These are phyloP conservation scores for Benitochromis conjunctus DNA, from an alignment of 2,113 vertebrate genomes.

Conservation along the genomic window DNA sequence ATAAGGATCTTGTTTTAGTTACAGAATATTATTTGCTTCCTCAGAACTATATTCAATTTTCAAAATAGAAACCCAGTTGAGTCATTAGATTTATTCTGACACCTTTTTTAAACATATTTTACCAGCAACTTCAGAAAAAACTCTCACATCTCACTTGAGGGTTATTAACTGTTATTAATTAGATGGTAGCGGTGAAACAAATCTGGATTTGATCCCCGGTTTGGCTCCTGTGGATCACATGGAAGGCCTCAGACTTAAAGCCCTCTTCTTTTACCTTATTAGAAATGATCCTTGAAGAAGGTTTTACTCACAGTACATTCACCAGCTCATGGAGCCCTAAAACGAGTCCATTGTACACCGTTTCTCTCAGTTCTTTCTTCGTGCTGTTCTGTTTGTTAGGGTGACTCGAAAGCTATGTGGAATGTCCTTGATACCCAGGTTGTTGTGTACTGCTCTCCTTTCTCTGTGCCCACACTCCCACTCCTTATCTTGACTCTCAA, in stretches of 20 bases:
- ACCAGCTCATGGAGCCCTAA: not conserved
- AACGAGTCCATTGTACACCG: not conserved
- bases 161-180: slow-evolving; percentile 4
- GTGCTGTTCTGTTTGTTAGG: not conserved
- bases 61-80: not conserved
- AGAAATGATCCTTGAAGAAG: not conserved
- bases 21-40: not conserved
- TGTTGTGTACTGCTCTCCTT: slow-evolving; percentile 3
- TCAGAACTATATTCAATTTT: not conserved
- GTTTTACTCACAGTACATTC: not conserved
- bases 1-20: not conserved
- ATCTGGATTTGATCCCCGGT: not conserved
- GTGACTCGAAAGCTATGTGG: not conserved
- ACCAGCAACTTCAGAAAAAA: not conserved
- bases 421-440: slow-evolving; percentile 13
- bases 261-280: not conserved
- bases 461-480: not conserved
- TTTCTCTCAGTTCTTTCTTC: not conserved
- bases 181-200: not conserved
- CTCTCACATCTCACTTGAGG: not conserved
- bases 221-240: not conserved
- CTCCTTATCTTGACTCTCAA: slow-evolving; percentile 39
- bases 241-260: slow-evolving; percentile 9
- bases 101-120: not conserved
- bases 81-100: not conserved